These are phyloP conservation scores for Zaprionus nigranus DNA, from an alignment of 1,140 invertebrate genomes.

Conservation along the genomic window DNA sequence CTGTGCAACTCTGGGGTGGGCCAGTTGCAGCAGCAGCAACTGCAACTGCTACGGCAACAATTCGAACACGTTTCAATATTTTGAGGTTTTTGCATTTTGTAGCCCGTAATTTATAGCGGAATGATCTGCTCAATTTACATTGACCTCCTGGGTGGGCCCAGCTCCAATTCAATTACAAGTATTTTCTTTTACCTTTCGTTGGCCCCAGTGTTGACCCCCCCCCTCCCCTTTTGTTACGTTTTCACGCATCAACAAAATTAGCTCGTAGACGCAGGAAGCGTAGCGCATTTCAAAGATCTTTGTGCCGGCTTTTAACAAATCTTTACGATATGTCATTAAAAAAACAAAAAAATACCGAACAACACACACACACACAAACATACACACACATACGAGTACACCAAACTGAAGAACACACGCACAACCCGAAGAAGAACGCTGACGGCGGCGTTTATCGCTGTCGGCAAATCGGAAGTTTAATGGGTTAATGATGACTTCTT, in stretches of 20 bases:
- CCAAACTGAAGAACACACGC: conserved; percentile 4
- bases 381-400: conserved; percentile 18
- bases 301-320: conserved; percentile 79
- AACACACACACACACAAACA: conserved; percentile 27
- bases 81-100: conserved; percentile 60
- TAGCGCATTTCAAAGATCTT: conserved; percentile 69
- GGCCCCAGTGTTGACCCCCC: not conserved
- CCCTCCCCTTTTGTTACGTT: conserved; percentile 42
- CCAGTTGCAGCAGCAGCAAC: not conserved
- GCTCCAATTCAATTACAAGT: conserved; percentile 50
- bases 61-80: conserved; percentile 79
- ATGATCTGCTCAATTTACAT: conserved; percentile 72
- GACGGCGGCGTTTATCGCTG: conserved; percentile 74
- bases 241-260: conserved; percentile 72
- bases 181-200: conserved; percentile 8
- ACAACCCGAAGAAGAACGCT: conserved; percentile 6
- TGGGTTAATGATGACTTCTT: conserved; percentile 77
- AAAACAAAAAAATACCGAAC: conserved; percentile 35
- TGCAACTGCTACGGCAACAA: conserved; percentile 9
- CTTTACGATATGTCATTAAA: conserved; percentile 83
- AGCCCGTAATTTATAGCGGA: conserved; percentile 73
- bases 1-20: conserved; percentile 36
- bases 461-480: conserved; percentile 83
- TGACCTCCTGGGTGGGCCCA: conserved; percentile 61
- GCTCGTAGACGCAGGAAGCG: conserved; percentile 72